Conservation (phyloP, 2,888 invertebrate genomes). For the Xylota segnis region DNA sequence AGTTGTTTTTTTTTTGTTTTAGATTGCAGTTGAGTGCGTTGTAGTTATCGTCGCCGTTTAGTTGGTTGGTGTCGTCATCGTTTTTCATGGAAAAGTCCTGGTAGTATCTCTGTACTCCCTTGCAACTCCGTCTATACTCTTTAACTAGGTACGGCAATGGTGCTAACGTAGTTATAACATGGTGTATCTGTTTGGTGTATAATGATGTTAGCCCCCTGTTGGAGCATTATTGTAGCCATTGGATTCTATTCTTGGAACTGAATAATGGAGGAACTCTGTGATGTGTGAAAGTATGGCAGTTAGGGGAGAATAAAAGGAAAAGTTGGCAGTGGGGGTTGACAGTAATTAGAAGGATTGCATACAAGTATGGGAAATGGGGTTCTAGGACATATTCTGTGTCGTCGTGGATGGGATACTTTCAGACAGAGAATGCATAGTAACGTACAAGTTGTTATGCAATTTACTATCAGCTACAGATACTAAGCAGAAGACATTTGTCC, state of each 20-base stretch:
- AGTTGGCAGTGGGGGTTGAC: too few relatives aligned
- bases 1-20: background rate
- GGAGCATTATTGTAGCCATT: background rate
- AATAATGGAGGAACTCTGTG: background rate
- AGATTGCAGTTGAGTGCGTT: constrained; percentile 54
- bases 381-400: too few relatives aligned
- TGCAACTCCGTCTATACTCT: background rate
- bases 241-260: constrained; percentile 22
- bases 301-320: background rate
- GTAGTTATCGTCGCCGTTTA: constrained; percentile 40
- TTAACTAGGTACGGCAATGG: constrained; percentile 14
- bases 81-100: constrained; percentile 10
- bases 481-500: too few relatives aligned
- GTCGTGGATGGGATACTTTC: too few relatives aligned
- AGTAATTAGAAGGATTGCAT: too few relatives aligned
- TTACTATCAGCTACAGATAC: too few relatives aligned
- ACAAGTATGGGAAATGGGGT: too few relatives aligned
- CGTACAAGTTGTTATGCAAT: too few relatives aligned
- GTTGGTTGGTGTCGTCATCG: constrained; percentile 4
- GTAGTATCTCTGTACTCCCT: background rate
- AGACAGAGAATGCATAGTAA: too few relatives aligned
- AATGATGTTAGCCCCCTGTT: constrained; percentile 15
- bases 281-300: background rate
- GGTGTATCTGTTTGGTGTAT: constrained; percentile 31
- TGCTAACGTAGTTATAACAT: constrained; percentile 25